Base-by-base conservation (phyloP, 2,797 vertebrate species). In the Limnodromus scolopaceus region DNA sequence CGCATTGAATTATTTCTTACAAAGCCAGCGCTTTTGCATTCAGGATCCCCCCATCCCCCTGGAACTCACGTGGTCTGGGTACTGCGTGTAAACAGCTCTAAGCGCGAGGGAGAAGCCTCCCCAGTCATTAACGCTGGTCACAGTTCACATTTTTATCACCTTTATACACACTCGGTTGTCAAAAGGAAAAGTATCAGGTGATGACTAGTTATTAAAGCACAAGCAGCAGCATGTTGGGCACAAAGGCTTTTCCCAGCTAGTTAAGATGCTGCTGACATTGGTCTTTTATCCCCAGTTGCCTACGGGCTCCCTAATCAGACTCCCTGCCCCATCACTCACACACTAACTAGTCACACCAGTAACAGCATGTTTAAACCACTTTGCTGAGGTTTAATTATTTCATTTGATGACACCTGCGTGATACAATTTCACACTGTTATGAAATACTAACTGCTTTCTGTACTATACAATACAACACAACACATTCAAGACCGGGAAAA, bases 191-290 rank as follows among this genome's bases (percentile, higher is more conserved):
- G 49, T 3, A 64, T 15, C 25, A 55, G 78, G 49, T 55, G 79
- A 66, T 14, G 78, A 95, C 84, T 87, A 38, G 82, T 68, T 88
- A 70, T 68, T 83, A 65, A n/a, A 75, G 48, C 72, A 90, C 97
- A 96, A 92, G 96, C 16, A 94, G 66, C 91, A 89, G 92, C 97
- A 87, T 43, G 93, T 87, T 93, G 77, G 74, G 75, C 87, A 86
- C 28, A 30, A 20, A 84, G 77, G 51, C 51, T 74, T 60, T 76
- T 17, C 79, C 57, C 79, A 81, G 66, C 69, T 66, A 69, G 23
- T 74, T 63, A 45, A 22, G 60, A 25, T 41, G 89, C 80, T 84
- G 74, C 82, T 87, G 91, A 88, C 82, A 76, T 9, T 51, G 80
- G 41, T 34, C 63, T 96, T 93, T 96, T 11, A 94, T 65, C 34